Conservation (phyloP, 2,797 vertebrate species). For the Phalloptychus januarius region DNA sequence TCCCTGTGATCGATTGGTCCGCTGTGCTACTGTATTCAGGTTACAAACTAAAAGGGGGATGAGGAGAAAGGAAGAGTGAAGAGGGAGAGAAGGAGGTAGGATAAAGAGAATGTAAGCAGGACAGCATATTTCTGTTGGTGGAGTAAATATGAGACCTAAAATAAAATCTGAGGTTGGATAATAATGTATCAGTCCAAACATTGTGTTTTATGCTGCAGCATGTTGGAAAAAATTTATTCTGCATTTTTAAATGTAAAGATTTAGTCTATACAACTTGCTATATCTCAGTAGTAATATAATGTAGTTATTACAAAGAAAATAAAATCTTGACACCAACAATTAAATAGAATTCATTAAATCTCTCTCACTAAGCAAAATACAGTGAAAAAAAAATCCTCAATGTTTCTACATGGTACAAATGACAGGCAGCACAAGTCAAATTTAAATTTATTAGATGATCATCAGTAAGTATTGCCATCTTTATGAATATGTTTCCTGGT, state of each 20-base stretch:
- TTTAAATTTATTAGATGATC: background rate
- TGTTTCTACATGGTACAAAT: background rate
- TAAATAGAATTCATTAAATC: background rate
- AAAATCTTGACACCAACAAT: background rate
- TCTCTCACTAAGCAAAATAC: slow-evolving; percentile 1
- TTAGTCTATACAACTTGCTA: background rate
- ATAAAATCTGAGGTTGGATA: slow-evolving; percentile 24
- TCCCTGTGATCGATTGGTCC: slow-evolving; percentile 80
- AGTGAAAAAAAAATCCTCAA: background rate
- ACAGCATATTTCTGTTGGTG: slow-evolving; percentile 49
- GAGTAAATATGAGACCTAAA: slow-evolving; percentile 60
- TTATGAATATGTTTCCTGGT: background rate
- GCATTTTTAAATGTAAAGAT: slow-evolving; percentile 13
- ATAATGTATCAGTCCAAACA: background rate
- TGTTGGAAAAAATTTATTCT: slow-evolving; percentile 1
- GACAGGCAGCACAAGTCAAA: background rate
- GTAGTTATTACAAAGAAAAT: background rate
- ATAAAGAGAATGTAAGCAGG: slow-evolving; percentile 41
- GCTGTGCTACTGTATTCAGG: slow-evolving; percentile 77
- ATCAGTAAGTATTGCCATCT: background rate
- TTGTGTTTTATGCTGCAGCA: slow-evolving; percentile 12
- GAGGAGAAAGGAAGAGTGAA: slow-evolving; percentile 40
- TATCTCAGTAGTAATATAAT: background rate
- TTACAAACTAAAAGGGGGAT: slow-evolving; percentile 73
- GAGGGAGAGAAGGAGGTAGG: slow-evolving; percentile 21